These are phyloP conservation scores for Fragum fragum DNA, from an alignment of 2,888 invertebrate species.

Conservation along the genomic window DNA sequence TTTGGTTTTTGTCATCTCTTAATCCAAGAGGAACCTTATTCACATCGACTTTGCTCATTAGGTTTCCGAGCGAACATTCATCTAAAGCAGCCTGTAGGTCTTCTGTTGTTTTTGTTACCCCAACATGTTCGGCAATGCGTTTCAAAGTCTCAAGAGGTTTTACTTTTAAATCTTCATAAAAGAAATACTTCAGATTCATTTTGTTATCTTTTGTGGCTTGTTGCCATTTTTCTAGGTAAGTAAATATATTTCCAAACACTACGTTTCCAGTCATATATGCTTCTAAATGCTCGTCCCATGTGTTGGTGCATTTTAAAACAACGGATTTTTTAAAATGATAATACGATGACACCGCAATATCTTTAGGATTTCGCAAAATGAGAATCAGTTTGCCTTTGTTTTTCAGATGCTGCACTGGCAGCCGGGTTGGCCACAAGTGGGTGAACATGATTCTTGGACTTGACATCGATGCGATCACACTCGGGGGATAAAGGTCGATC, in stretches of 20 bases:
- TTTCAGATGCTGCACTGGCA: neutral
- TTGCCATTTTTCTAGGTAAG: conserved; percentile 10
- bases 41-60: neutral
- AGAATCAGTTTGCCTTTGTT: conserved; percentile 1
- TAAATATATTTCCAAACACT: neutral
- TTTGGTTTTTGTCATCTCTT: neutral
- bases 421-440: neutral
- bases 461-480: neutral
- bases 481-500: conserved; percentile 11
- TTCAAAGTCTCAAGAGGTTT: neutral
- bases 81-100: neutral
- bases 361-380: conserved; percentile 18
- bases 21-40: neutral
- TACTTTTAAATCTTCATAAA: neutral
- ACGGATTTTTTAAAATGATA: conserved; percentile 5
- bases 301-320: neutral
- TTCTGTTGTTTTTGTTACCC: neutral
- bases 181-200: neutral
- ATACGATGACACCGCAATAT: neutral
- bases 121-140: neutral
- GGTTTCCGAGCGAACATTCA: neutral
- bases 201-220: neutral
- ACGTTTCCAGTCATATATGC: neutral
- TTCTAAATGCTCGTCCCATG: neutral
- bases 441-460: conserved; percentile 10